Evolutionary conservation across 2,113 vertebrate genomes (phyloP).

Genomic region (Phoenicopterus ruber): DNA sequence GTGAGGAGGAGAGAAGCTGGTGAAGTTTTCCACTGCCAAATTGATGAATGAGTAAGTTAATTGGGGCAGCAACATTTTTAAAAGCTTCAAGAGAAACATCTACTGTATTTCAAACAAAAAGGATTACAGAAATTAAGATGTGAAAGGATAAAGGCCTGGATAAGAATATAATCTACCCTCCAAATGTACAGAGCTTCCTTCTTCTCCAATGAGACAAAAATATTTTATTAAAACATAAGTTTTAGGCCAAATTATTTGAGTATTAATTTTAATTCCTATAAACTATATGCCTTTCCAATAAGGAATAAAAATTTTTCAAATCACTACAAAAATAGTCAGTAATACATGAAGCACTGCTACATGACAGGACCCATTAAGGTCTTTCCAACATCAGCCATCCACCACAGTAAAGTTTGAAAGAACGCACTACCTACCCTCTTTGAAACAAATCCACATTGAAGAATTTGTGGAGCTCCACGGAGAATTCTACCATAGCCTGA

Average conservation of each 20-base stretch:
- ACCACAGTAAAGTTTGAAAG: neutral
- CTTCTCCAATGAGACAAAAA: neutral
- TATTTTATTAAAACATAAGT: neutral
- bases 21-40: neutral
- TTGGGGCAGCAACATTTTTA: neutral
- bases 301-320: neutral
- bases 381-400: neutral
- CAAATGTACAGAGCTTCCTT: neutral
- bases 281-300: neutral
- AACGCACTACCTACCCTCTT: constrained; percentile 84
- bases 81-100: neutral
- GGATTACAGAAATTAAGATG: neutral
- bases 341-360: neutral
- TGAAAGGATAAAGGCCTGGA: neutral
- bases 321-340: neutral
- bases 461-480: constrained; percentile 98
- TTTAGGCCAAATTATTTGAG: neutral
- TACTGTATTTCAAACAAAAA: neutral
- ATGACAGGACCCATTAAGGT: neutral
- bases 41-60: neutral
- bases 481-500: constrained; percentile 98
- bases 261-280: neutral
- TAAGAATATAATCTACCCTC: neutral
- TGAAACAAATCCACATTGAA: constrained; percentile 99
- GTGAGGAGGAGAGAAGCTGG: neutral